Evolutionary conservation across 2,888 invertebrate species (phyloP), one percentile per base, ranked within the genome.

Genomic region (Glaucopsyche alexis): DNA sequence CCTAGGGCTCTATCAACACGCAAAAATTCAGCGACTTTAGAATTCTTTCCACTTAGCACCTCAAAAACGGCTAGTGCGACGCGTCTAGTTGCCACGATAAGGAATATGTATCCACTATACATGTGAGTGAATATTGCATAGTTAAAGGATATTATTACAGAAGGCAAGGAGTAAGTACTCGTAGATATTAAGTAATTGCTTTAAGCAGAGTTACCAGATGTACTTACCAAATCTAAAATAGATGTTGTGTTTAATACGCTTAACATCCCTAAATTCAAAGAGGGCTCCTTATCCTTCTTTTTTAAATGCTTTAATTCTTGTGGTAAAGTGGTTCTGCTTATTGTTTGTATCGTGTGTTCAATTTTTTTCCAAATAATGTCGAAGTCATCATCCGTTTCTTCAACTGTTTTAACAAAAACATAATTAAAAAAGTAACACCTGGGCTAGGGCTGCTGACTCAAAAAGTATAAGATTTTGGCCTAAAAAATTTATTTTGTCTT

Each of bases 271-370:
- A 60, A 19, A 9, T 55, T 55, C 11, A 16, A 19, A 19, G 19
- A 11, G 16, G 55, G 11, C 9, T 55, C 14, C 60, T 60, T 60
- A 60, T 60, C 2, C 11, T 60, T 60, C 77, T 88, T 90, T 78
- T 88, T 91, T 77, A 88, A 91, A 1, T 89, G 90, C 75, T 84
- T 83, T 6, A 79, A 79, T 81, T 85, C 90, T 19, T 90, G 87
- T n/a, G 87, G 84, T 16, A 91, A 88, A 1, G 90, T 87, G 8
- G 79, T 79, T 7, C 84, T 75, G 75, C 82, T 86, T 80, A 82
- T 91, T 66, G 80, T 83, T 65, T 77, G 82, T 1, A 85, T 84
- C 74, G 91, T 77, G 77, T 78, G 84, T 71, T 85, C 79, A 42
- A 91, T 82, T 79, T 91, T 92, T 75, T 82, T 88, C 73, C 79